Base-by-base conservation (phyloP, 2,888 invertebrate species). In the Cheilosia vernalis region DNA sequence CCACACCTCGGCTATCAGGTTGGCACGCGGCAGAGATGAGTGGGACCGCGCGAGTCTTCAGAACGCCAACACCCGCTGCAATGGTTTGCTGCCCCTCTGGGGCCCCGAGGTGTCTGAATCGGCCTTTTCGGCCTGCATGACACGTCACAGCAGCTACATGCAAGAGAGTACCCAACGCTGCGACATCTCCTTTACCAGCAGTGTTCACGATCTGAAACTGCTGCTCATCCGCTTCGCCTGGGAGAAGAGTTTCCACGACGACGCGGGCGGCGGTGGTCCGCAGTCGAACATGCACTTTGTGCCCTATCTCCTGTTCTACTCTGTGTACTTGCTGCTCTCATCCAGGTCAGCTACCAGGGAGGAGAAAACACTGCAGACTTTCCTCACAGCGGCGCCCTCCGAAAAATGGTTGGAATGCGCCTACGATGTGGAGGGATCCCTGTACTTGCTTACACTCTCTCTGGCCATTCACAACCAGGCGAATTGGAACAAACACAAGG, bases 21-120 rank as follows among this genome's bases (percentile, higher is more conserved):
- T 94, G 88, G 94, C 95, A 0, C 92, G 95, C 21, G 91, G 94
- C 21, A 94, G 99, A 77, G 98, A 99, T 89, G 99, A 99, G 92
- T 99, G 99, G 99, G 99, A 99, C 91, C 97, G 98, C 82, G 99
- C 99, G 0, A 98, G 98, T 5, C 93, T 99, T 51, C 99, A 99
- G 92, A 99, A 99, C 92, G 98, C 98, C 1, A 99, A 99, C 90
- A 99, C 99, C 0, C 96, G 97, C 87, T 99, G 99, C 92, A 99
- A 99, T 92, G 99, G 99, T 0, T 93, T 99, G 85, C 93, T 99
- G 88, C 99, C 99, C 0, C 93, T 99, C 60, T 99, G 99, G 98
- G 99, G 99, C 0, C 98, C 98, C 6, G 96, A 97, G 89, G 98
- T 98, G 6, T 96, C 97, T 0, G 98, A 98, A 91, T 96, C 97